These are phyloP conservation scores for Sphenodon punctatus DNA, from an alignment of 2,797 vertebrate species.

Conservation along the genomic window DNA sequence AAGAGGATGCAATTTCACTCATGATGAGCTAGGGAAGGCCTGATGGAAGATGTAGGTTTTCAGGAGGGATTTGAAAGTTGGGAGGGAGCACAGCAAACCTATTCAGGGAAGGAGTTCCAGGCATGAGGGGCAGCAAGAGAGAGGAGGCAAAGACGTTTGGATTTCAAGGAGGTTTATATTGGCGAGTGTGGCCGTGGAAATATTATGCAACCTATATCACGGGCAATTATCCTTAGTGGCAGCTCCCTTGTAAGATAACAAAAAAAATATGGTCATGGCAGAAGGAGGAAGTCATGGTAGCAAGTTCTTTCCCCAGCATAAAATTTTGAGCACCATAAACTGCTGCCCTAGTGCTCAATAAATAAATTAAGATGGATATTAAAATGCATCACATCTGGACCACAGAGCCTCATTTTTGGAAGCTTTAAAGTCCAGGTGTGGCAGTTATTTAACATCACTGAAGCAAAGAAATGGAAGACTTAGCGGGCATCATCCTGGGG, in stretches of 20 bases:
- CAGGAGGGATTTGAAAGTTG: too few relatives aligned
- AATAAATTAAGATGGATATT: not conserved
- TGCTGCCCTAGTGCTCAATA: not conserved
- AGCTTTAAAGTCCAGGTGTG: conserved; percentile 7
- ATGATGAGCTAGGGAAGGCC: too few relatives aligned
- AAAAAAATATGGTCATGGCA: not conserved
- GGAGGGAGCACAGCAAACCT: too few relatives aligned
- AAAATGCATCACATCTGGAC: not conserved
- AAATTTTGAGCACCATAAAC: not conserved
- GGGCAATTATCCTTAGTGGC: not conserved
- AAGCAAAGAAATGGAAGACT: conserved; percentile 8
- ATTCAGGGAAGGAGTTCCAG: too few relatives aligned
- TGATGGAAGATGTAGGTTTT: too few relatives aligned
- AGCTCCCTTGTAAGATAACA: not conserved
- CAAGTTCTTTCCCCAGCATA: not conserved
- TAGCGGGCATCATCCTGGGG: not conserved
- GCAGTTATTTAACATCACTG: not conserved
- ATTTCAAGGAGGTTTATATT: not conserved
- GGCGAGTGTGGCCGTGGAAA: not conserved
- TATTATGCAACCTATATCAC: not conserved
- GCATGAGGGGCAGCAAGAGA: too few relatives aligned
- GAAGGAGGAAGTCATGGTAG: not conserved
- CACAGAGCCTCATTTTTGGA: not conserved
- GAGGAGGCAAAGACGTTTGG: too few relatives aligned
- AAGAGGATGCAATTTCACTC: too few relatives aligned